Conservation (phyloP, 2,113 vertebrate genomes). For the Platycercus adscitus region DNA sequence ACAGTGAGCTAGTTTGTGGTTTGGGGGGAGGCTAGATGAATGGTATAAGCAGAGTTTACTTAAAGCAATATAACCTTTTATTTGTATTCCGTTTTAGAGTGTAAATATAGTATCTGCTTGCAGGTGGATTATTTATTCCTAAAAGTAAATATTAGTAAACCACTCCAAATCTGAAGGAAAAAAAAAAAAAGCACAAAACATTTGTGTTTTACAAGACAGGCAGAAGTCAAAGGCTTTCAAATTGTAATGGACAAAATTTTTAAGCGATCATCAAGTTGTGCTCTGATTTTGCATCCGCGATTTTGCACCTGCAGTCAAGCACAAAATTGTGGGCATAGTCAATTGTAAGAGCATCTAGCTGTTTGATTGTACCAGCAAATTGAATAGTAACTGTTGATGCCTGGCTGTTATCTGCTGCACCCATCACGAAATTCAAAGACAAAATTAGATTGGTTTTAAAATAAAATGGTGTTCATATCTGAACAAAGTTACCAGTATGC, state of each 20-base stretch:
- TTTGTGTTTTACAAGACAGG: background rate
- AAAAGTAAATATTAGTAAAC: background rate
- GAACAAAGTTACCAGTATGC: background rate
- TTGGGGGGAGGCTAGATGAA: fast-evolving
- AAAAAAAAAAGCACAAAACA: background rate
- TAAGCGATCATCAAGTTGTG: background rate
- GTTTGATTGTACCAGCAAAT: slow-evolving; percentile 65
- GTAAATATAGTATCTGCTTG: background rate
- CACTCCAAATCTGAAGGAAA: too few species aligned
- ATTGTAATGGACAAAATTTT: slow-evolving; percentile 17
- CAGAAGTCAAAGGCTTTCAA: slow-evolving; percentile 6
- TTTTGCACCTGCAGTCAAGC: slow-evolving; percentile 70
- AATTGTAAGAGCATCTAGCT: slow-evolving; percentile 48
- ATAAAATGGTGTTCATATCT: background rate
- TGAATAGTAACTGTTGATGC: slow-evolving; percentile 35
- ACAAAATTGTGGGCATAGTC: slow-evolving; percentile 64
- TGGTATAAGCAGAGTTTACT: background rate
- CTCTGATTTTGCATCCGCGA: slow-evolving; percentile 46
- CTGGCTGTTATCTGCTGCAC: slow-evolving; percentile 34
- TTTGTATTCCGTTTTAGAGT: background rate
- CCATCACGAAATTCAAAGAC: background rate
- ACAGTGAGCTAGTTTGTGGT: background rate
- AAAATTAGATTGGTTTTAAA: slow-evolving; percentile 6
- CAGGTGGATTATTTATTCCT: background rate
- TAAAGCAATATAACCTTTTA: background rate